Evolutionary conservation across 2,888 invertebrate species (phyloP), one percentile per base, ranked within the genome.

Genomic region (Melolontha melolontha): DNA sequence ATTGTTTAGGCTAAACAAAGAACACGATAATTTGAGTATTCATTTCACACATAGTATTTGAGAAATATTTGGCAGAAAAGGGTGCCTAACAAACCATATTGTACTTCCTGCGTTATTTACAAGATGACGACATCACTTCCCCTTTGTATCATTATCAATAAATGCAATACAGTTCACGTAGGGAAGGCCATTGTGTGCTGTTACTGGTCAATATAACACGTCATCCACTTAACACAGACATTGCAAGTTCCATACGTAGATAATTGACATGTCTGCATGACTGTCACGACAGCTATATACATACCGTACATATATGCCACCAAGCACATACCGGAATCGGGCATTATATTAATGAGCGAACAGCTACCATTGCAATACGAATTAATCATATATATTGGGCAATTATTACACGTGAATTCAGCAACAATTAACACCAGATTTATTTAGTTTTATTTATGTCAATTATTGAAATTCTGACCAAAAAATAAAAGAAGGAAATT

Each of bases 201-300:
- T 27, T 29, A 27, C 59, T 27, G 44, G 59, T 59, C 44, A 59
- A 59, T 47, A 47, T 27, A 34, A 14, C 44, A 59, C 42, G 57
- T 57, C 42, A 57, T 57, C 57, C 42, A 57, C 42, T 59, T 59
- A 34, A 44, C 29, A 27, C 44, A 14, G 29, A 59, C 44, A 27
- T 59, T 11, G 12, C 44, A 12, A 44, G 12, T 14, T 29, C 17
- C 44, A 29, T 34, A 27, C 47, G 12, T 11, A 29, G 44, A 44
- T 59, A 59, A 44, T 44, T 59, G 59, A 59, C 44, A 34, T 29
- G 27, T 29, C 44, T 27, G 29, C 17, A 29, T 44, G n/a, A 29
- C 17, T 14, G 44, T 44, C 27, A 16, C 41, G 50, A 11, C 16
- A 17, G 14, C 2, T 14, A 14, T 47, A 16, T 1, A 27, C n/a